Conservation (phyloP, 1,140 invertebrate genomes). For the Apis dorsata region DNA sequence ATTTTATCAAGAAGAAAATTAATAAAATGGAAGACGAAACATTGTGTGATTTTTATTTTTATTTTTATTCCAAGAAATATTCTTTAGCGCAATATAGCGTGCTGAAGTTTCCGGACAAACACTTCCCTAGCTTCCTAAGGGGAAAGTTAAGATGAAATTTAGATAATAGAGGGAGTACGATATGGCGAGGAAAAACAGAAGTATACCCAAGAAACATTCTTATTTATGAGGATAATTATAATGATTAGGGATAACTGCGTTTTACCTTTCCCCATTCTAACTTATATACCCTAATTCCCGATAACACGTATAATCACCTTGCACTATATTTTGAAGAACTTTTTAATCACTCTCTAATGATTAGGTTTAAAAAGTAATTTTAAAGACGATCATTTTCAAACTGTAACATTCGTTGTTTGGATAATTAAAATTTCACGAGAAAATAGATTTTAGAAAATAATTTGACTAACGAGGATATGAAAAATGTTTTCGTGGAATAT, state of each 20-base stretch:
- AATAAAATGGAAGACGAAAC: background rate
- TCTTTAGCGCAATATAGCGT: background rate
- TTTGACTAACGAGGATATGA: background rate
- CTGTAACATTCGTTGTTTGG: background rate
- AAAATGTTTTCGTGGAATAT: background rate
- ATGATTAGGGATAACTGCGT: conserved; percentile 23
- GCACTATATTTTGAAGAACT: background rate
- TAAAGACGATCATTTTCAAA: background rate
- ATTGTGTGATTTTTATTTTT: background rate
- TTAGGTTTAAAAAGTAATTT: background rate
- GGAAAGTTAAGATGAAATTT: conserved; percentile 21
- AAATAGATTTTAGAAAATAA: background rate
- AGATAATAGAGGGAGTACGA: background rate
- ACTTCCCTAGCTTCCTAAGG: conserved; percentile 8
- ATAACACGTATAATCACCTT: background rate
- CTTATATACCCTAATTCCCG: background rate
- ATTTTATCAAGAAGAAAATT: background rate
- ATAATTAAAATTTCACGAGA: background rate
- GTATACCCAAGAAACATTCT: background rate
- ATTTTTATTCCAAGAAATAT: background rate
- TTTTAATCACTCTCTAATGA: background rate
- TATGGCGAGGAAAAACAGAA: conserved; percentile 1
- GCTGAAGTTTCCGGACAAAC: background rate
- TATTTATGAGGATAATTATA: conserved; percentile 24
- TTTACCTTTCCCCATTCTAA: background rate